Evolutionary conservation across 2,113 vertebrate species (phyloP).

Genomic region (Parus major): DNA sequence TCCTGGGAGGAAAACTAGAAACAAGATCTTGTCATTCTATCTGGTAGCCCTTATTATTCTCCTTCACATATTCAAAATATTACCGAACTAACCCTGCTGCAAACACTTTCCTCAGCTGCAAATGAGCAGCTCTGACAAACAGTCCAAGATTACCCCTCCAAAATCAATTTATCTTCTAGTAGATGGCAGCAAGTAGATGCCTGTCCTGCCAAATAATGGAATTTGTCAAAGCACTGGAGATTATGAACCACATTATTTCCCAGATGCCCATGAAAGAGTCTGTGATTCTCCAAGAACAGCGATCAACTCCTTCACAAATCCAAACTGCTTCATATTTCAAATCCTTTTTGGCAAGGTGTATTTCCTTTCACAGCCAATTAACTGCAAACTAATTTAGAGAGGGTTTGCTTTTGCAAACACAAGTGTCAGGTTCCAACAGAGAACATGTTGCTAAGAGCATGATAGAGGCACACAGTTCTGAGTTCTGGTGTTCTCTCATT

Average conservation of each 20-base stretch:
- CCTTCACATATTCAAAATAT: background rate
- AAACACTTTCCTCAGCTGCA: background rate
- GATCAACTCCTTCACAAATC: background rate
- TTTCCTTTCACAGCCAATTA: constrained; percentile 60
- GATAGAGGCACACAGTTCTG: background rate
- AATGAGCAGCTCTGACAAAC: background rate
- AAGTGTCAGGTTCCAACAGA: constrained; percentile 36
- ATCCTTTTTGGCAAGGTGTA: constrained; percentile 51
- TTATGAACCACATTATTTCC: constrained; percentile 31
- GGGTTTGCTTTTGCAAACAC: constrained; percentile 43
- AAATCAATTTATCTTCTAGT: background rate
- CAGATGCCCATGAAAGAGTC: background rate
- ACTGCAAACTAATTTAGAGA: constrained; percentile 52
- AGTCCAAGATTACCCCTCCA: background rate
- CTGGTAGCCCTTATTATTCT: background rate
- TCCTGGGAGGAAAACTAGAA: background rate
- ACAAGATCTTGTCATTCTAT: background rate
- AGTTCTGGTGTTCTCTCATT: background rate
- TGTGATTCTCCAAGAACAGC: background rate
- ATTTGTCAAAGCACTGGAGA: background rate
- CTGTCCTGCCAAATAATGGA: background rate
- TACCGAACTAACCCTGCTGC: background rate
- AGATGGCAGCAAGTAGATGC: background rate
- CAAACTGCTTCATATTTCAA: constrained; percentile 41
- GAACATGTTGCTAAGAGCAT: constrained; percentile 27